Percentiles rank a stretch among this genome's conserved stretches.
Conservation (phyloP, 2,797 vertebrate species). For the Mus caroli region DNA sequence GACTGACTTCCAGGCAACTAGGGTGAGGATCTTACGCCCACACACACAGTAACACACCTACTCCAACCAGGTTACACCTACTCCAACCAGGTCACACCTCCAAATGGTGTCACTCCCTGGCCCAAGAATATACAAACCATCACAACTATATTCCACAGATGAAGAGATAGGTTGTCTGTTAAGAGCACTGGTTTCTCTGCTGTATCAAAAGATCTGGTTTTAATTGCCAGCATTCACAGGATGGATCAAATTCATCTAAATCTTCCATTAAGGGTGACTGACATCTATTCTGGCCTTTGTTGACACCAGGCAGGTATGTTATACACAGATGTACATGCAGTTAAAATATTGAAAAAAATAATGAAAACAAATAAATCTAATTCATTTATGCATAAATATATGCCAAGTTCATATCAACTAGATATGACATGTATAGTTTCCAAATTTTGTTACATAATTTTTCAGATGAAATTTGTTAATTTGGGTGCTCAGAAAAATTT, state of each 20-base stretch:
- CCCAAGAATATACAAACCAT: too few species aligned
- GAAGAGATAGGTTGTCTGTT: background rate
- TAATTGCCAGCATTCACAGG: background rate
- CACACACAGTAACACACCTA: too few species aligned
- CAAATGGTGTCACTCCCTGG: too few species aligned
- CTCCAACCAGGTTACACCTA: too few species aligned
- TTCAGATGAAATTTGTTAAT: background rate
- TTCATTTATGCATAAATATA: background rate
- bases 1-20: too few species aligned
- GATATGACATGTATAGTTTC: conserved; percentile 81
- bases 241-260: background rate
- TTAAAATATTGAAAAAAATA: background rate
- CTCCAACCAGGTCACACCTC: too few species aligned
- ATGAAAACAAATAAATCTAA: background rate
- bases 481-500: background rate
- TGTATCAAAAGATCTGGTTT: background rate
- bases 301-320: background rate
- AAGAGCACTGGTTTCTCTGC: background rate
- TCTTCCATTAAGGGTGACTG: background rate
- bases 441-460: conserved; percentile 76
- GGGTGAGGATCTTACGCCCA: too few species aligned
- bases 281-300: background rate
- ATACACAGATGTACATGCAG: too few species aligned
- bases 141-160: background rate
- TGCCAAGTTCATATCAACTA: conserved; percentile 81